A percentile compares a stretch with the other conserved stretches of the same genome.
Evolutionary conservation across 2,888 invertebrate species (phyloP).

Genomic region (Steinernema hermaphroditum): DNA sequence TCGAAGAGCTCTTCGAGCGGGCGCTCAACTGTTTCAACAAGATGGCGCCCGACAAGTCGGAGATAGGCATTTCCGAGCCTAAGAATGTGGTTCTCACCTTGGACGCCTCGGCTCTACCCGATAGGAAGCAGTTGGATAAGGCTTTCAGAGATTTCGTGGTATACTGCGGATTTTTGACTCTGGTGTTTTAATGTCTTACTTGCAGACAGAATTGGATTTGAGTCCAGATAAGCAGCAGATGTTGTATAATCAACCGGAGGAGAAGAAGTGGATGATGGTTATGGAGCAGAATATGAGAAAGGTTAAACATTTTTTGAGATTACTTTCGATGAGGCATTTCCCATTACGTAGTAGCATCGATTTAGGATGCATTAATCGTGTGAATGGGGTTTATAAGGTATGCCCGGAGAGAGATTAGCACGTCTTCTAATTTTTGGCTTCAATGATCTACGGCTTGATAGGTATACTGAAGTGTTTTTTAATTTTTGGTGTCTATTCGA

Average conservation of each 20-base stretch:
- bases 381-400: too few species aligned
- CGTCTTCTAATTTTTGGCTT: too few species aligned
- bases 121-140: slow-evolving; percentile 12
- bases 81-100: neutral
- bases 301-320: too few species aligned
- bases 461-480: too few species aligned
- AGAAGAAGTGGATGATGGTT: slow-evolving; percentile 59
- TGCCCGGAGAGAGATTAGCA: too few species aligned
- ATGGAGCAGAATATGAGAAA: slow-evolving; percentile 43
- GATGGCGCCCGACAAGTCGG: slow-evolving; percentile 17
- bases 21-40: slow-evolving; percentile 21
- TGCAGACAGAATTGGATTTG: slow-evolving; percentile 58
- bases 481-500: too few species aligned
- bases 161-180: neutral
- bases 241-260: slow-evolving; percentile 51
- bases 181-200: slow-evolving; percentile 4
- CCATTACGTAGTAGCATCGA: too few species aligned
- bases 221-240: slow-evolving; percentile 55
- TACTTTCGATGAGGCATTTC: too few species aligned
- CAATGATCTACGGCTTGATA: too few species aligned
- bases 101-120: slow-evolving; percentile 1
- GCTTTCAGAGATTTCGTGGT: slow-evolving; percentile 15
- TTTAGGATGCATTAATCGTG: too few species aligned
- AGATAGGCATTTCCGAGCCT: slow-evolving; percentile 7
- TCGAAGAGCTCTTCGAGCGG: slow-evolving; percentile 12